phyloP scores from a whole-genome alignment of 2,888 invertebrate genomes.

The Aphidoletes aphidimyza region DNA sequence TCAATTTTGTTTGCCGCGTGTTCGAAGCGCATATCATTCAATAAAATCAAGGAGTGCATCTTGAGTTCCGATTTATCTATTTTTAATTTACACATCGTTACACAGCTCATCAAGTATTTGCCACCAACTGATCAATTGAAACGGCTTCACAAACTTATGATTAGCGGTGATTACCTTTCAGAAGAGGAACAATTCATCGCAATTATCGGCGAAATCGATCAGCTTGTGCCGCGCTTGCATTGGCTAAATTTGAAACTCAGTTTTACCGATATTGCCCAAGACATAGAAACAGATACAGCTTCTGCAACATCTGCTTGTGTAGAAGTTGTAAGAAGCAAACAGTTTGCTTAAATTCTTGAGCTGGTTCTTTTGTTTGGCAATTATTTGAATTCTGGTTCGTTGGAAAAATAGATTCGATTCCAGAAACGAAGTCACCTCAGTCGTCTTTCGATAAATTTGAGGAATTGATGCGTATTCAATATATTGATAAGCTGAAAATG shows the following conservation, averaged over 20 bases:
- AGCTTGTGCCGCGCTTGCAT: conserved; percentile 84
- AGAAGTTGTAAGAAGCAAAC: conserved; percentile 87
- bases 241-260: conserved; percentile 90
- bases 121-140: conserved; percentile 92
- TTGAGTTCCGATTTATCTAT: conserved; percentile 87
- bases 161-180: conserved; percentile 79
- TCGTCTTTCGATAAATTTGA: conserved; percentile 92
- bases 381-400: conserved; percentile 95
- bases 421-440: conserved; percentile 97
- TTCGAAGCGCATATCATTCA: conserved; percentile 84
- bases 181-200: conserved; percentile 97
- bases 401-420: conserved; percentile 92
- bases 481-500: conserved; percentile 89
- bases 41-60: conserved; percentile 83
- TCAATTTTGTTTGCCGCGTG: conserved; percentile 86
- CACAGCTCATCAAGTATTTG: conserved; percentile 90
- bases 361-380: conserved; percentile 91
- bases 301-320: conserved; percentile 96
- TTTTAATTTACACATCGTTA: conserved; percentile 85
- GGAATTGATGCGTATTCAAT: conserved; percentile 81
- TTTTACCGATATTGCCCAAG: conserved; percentile 82
- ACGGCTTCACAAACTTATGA: conserved; percentile 81
- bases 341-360: conserved; percentile 92
- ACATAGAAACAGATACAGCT: conserved; percentile 79
- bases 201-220: conserved; percentile 88